Conservation (phyloP, 2,888 invertebrate genomes). For the Lasiommata megera region DNA sequence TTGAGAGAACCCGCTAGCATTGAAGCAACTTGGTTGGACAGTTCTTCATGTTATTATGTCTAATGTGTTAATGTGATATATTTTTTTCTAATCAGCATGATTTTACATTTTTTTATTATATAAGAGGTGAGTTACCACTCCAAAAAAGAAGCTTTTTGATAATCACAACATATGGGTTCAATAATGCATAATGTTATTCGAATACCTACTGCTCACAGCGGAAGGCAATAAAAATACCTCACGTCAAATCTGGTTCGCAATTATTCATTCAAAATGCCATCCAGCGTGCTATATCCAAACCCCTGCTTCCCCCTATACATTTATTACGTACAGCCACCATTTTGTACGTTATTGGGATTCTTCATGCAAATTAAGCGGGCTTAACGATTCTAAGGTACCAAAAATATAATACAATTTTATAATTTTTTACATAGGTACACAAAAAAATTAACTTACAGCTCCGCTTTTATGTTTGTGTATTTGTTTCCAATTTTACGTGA, state of each 20-base stretch:
- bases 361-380: constrained; percentile 36
- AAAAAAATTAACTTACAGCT: neutral
- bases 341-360: constrained; percentile 35
- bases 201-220: constrained; percentile 52
- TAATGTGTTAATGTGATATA: no score
- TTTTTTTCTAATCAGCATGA: no score
- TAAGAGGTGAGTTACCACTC: no score
- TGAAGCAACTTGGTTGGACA: no score
- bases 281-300: constrained; percentile 41
- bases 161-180: constrained; percentile 34
- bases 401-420: constrained; percentile 21
- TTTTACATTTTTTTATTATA: no score
- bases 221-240: constrained; percentile 72
- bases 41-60: no score
- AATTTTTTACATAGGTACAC: neutral
- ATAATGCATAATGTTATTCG: constrained; percentile 48
- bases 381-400: constrained; percentile 26
- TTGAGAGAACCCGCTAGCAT: no score
- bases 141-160: no score
- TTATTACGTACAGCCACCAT: constrained; percentile 25
- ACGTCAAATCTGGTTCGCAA: constrained; percentile 68
- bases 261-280: constrained; percentile 74
- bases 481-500: no score
- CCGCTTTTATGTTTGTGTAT: neutral
- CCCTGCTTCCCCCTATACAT: constrained; percentile 23